Evolutionary conservation across 1,140 invertebrate species (phyloP), one percentile per base, ranked within the genome.

Genomic region (Drosophila grimshawi): DNA sequence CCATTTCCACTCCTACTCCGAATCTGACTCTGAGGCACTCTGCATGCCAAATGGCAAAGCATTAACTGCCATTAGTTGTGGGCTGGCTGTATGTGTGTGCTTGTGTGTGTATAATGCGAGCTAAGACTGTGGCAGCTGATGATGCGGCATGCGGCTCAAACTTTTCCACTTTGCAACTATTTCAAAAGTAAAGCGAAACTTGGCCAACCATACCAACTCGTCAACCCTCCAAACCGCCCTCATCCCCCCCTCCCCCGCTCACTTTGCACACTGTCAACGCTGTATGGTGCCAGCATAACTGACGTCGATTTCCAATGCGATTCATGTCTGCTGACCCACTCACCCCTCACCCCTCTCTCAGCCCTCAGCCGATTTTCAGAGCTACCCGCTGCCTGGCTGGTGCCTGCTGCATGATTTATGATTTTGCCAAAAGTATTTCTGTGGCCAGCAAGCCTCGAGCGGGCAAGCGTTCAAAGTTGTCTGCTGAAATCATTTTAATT

Each of bases 91-190:
- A 29, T 41, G 35, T 51, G 33, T 51, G 46, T 62, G 33, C n/a
- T 2, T 61, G 33, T 32, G 43, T 27, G 29, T 35, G 52, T 43
- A 32, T 64, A 60, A 56, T 63, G 68, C 65, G 7, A 19, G 2
- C 19, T 19, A 43, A 43, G 55, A 43, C 39, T 61, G 67, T 33
- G 64, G 43, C 59, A 62, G 60, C 60, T 49, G 45, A 62, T 62
- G 52, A 66, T 61, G 48, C 45, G 62, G 62, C 60, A 61, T 74
- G 72, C 75, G 71, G 80, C 74, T 69, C 75, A 85, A 89, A 89
- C 81, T 89, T 89, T 89, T 89, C 85, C 85, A 89, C 85, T 89
- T 89, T 89, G 86, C 80, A 89, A 89, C 85, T 89, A 89, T 89
- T 89, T 89, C 86, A 85, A 89, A 89, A 89, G 85, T 89, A 80